These are phyloP conservation scores for Urocyon cinereoargenteus DNA, from an alignment of 2,797 vertebrate species.

Conservation along the genomic window DNA sequence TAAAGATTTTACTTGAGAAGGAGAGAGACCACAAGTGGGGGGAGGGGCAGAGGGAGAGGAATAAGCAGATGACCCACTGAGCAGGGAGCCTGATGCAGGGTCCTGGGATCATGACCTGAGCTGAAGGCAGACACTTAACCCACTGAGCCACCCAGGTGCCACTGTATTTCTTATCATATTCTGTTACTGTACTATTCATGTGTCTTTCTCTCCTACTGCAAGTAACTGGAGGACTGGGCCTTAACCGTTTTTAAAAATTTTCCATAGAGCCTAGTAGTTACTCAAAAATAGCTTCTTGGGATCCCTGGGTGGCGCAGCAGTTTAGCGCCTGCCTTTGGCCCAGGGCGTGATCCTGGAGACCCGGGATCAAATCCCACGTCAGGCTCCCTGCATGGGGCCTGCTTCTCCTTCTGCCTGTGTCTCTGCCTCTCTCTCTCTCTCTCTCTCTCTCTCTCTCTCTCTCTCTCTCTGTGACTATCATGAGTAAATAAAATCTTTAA, in stretches of 20 bases:
- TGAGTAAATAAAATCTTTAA: too few species aligned
- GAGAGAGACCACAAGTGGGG: not conserved
- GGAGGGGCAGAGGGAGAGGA: not conserved
- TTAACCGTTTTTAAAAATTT: slow-evolving; percentile 24
- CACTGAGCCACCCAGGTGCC: not conserved
- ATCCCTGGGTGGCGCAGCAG: too few species aligned
- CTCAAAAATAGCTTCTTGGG: too few species aligned
- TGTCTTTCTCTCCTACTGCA: slow-evolving; percentile 3
- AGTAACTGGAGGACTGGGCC: not conserved
- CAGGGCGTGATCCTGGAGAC: too few species aligned
- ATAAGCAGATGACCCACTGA: not conserved
- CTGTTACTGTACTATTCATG: slow-evolving; percentile 29
- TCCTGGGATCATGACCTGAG: not conserved
- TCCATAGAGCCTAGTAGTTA: not conserved
- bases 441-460: too few species aligned
- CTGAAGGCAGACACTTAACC: not conserved
- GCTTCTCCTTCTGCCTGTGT: too few species aligned
- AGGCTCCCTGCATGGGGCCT: too few species aligned
- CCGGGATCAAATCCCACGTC: too few species aligned
- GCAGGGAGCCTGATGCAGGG: not conserved
- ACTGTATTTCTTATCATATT: slow-evolving; percentile 8
- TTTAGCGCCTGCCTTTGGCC: too few species aligned
- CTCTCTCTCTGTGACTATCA: too few species aligned
- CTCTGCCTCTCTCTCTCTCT: too few species aligned
- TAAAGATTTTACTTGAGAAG: not conserved